phyloP scores from a whole-genome alignment of 2,888 invertebrate species.

The Acrocera orbiculus region DNA sequence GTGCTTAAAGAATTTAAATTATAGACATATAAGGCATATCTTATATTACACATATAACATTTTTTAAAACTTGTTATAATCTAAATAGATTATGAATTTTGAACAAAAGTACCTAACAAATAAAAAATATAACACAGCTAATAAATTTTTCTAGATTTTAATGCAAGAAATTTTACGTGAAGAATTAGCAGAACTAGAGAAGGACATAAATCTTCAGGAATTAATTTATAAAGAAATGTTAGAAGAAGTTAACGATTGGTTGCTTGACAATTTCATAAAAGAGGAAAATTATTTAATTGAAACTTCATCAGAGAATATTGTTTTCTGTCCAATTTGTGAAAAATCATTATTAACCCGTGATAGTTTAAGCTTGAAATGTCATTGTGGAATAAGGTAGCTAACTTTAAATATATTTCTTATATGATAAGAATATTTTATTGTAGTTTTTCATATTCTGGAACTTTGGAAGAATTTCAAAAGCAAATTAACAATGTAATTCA shows the following conservation, averaged over 20 bases:
- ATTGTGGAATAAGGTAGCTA: conserved; percentile 3
- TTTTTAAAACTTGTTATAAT: neutral
- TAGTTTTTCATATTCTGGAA: neutral
- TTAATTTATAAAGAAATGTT: conserved; percentile 23
- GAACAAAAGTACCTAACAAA: too few relatives aligned
- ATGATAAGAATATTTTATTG: neutral
- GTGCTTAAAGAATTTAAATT: conserved; percentile 6
- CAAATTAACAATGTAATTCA: neutral
- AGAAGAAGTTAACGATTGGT: conserved; percentile 24
- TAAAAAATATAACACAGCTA: neutral
- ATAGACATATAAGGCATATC: too few relatives aligned
- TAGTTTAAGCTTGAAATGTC: too few relatives aligned
- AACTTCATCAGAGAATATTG: conserved; percentile 25
- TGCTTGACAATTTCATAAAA: conserved; percentile 19
- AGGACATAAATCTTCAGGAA: conserved; percentile 21
- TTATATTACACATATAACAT: too few relatives aligned
- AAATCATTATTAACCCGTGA: too few relatives aligned
- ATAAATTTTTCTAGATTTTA: conserved; percentile 7
- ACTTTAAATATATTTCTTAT: too few relatives aligned
- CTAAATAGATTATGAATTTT: neutral
- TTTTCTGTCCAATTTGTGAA: conserved; percentile 39
- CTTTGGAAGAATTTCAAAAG: neutral
- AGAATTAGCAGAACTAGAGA: conserved; percentile 23
- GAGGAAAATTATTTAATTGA: conserved; percentile 18
- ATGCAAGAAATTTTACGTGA: conserved; percentile 18